Evolutionary conservation across 2,113 vertebrate genomes (phyloP), one percentile per base, ranked within the genome.

Genomic region (Euleptes europaea): DNA sequence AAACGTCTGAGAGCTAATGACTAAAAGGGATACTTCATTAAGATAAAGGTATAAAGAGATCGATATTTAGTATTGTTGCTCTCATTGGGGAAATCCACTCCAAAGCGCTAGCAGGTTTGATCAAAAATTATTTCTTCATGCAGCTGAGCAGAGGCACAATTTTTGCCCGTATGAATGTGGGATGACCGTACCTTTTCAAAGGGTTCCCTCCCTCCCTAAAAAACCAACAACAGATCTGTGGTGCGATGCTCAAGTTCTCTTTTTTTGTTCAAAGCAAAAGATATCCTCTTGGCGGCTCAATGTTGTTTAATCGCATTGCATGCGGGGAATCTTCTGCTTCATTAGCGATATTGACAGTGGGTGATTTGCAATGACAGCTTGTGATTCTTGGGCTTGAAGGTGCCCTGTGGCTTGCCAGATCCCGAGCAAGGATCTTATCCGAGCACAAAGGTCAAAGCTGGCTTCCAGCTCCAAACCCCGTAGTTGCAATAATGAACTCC

Each of bases 281-380:
- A 71, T 57, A 70, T 74, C 78, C 21, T 75, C 72, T 83, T 44
- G 85, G 86, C 54, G 74, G 89, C 85, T 96, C 70, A 65, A 88
- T 90, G 87, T 88, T 92, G 93, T 95, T 94, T 96, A 89, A 94
- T 95, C 91, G 94, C 86, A 84, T 85, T 93, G 90, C 91, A 90
- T 91, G 93, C 95, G 91, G 90, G 49, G 38, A 87, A 94, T 95
- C 94, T 94, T 90, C 91, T 83, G 85, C 94, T 97, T 97, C 94
- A 93, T 96, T 95, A 96, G 90, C 91, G 54, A 69, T 95, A 96
- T 95, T 86, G 94, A 96, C 94, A 95, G 87, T 90, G 40, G 82
- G 92, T 92, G 95, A 96, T 96, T 91, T 63, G 84, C n/a, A 66
- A 72, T 72, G 51, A 85, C 51, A 72, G 15, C 44, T 35, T 60